These are phyloP conservation scores for Sebastes miniatus DNA, from an alignment of 2,797 vertebrate genomes.

Conservation along the genomic window DNA sequence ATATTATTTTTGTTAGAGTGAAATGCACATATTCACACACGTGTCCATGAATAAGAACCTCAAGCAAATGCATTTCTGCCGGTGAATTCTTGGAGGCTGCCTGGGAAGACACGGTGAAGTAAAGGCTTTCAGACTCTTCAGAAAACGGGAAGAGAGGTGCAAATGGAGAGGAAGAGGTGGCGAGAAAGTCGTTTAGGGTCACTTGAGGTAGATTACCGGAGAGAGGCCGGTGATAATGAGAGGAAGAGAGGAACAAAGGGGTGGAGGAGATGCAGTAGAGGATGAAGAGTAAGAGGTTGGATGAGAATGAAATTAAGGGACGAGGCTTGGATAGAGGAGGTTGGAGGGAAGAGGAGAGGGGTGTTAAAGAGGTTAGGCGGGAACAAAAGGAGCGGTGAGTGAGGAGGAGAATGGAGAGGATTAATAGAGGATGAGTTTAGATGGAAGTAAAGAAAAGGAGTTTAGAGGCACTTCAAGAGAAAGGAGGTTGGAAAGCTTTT, in stretches of 20 bases:
- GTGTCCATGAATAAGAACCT: neutral
- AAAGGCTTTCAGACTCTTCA: slow-evolving; percentile 46
- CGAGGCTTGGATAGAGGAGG: slow-evolving; percentile 6
- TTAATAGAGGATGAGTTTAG: slow-evolving; percentile 46
- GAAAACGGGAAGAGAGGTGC: slow-evolving; percentile 15
- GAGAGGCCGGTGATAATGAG: slow-evolving; percentile 49
- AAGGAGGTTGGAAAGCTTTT: slow-evolving; percentile 29
- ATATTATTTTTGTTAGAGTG: slow-evolving; percentile 6
- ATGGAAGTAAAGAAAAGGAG: slow-evolving; percentile 35
- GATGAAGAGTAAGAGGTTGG: slow-evolving; percentile 46
- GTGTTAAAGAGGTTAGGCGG: slow-evolving; percentile 48
- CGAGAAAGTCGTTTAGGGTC: slow-evolving; percentile 57
- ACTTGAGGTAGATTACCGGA: slow-evolving; percentile 62
- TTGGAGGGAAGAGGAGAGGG: slow-evolving; percentile 22
- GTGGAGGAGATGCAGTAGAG: slow-evolving; percentile 38
- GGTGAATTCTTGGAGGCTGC: slow-evolving; percentile 31
- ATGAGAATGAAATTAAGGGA: slow-evolving; percentile 49
- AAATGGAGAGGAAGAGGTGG: slow-evolving; percentile 27
- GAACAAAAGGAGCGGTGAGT: slow-evolving; percentile 58
- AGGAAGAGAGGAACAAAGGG: slow-evolving; percentile 47
- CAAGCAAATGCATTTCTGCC: neutral
- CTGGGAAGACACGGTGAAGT: slow-evolving; percentile 27
- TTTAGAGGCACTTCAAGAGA: slow-evolving; percentile 28
- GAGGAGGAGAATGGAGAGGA: slow-evolving; percentile 47
- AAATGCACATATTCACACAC: neutral